Base-by-base conservation (phyloP, 2,797 vertebrate genomes). In the Moxostoma hubbsi region DNA sequence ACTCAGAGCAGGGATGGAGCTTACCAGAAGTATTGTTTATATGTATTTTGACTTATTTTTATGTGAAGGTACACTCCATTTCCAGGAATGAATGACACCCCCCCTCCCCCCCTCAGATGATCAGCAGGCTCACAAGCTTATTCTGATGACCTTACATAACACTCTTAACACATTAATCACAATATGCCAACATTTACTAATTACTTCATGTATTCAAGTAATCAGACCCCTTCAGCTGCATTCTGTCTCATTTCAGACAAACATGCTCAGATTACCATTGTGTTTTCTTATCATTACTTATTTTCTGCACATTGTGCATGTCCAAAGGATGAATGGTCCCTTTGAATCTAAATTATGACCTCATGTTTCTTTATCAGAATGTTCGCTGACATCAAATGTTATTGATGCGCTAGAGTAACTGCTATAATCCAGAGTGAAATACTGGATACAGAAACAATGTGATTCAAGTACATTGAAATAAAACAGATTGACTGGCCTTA, bases 71-170 rank as follows among this genome's bases (percentile, higher is more conserved):
- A 0, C 50, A 0, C 5, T 8, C 3, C 50, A 53, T 12, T 4
- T 8, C 8, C 50, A 53, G 50, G 8, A 7, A 7, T 51, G 50
- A 11, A 11, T 11, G 11, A 18, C 18, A n/a, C n/a, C n/a, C n/a
- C n/a, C n/a, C n/a, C n/a, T n/a, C n/a, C n/a, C n/a, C n/a, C n/a
- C n/a, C n/a, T n/a, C n/a, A n/a, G n/a, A n/a, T n/a, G n/a, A n/a
- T n/a, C n/a, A 57, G 24, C 15, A 15, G 18, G 1, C 16, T 18
- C 3, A n/a, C 13, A 8, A 12, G 54, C 16, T 13, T 12, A 59
- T 24, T 59, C 18, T 24, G 1, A 2, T 73, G 57, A 58, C 75
- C 75, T 82, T 9, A 54, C 61, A 43, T 72, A 81, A 80, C 69
- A 51, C 9, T 54, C 43, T 15, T 15, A 73, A 16, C 24, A 24